Evolutionary conservation across 2,888 invertebrate species (phyloP).

Genomic region (Machimus rusticus): DNA sequence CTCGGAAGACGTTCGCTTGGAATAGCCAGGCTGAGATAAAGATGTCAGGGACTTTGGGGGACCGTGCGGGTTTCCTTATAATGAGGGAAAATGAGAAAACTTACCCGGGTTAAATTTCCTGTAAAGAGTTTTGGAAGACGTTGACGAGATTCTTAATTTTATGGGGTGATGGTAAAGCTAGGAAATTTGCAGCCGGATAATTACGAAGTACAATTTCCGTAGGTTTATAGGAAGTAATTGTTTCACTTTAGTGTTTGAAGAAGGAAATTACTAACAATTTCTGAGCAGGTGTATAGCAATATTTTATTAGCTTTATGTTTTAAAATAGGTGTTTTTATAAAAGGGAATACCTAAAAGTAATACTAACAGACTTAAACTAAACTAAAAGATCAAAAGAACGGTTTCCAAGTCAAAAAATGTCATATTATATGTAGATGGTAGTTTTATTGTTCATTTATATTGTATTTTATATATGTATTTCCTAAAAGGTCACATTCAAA

Average conservation of each 20-base stretch:
- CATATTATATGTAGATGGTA: too few species aligned
- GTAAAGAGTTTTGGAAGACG: not conserved
- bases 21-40: not conserved
- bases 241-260: not conserved
- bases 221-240: not conserved
- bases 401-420: too few species aligned
- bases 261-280: too few species aligned
- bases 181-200: not conserved
- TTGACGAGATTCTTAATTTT: not conserved
- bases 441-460: too few species aligned
- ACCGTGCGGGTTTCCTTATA: not conserved
- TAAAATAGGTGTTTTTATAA: too few species aligned
- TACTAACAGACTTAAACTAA: too few species aligned
- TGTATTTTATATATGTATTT: too few species aligned
- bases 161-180: not conserved
- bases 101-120: not conserved
- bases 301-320: too few species aligned
- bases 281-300: too few species aligned
- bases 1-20: not conserved
- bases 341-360: too few species aligned
- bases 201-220: not conserved
- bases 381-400: too few species aligned
- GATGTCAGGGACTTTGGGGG: not conserved
- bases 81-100: not conserved
- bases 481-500: too few species aligned